Base-by-base conservation (phyloP, 2,797 vertebrate genomes). In the Siniperca obscura region DNA sequence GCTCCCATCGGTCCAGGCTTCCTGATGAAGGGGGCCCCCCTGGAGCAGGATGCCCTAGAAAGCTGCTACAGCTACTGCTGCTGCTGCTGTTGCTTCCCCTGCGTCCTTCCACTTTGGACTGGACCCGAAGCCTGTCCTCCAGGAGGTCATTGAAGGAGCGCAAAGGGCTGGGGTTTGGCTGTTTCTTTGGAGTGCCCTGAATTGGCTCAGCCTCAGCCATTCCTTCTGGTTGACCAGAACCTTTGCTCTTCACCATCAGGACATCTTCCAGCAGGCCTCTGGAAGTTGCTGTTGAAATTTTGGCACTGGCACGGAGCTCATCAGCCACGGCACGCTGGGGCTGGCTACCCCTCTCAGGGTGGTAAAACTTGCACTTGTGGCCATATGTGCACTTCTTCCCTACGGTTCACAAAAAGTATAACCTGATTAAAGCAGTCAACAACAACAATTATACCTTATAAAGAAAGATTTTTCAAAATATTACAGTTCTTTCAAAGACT, bases 381-480 rank as follows among this genome's bases (percentile, higher is more conserved):
- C 98, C 98, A 22, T 99, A 99, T 56, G 98, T 99, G 88, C 98
- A 99, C 93, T 99, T 99, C 91, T 98, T 99, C 34, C 98, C 98
- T 30, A 30, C 8, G 1, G 10, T 40, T 10, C 40, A 40, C 40
- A 40, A 40, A 38, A 48, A 0, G 30, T n/a, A 17, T 9, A 36
- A 25, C 30, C 22, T 25, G 30, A 59, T 57, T 44, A 21, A 71
- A 71, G 38, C n/a, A 59, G 44, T 46, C 44, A 46, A 70, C 30
- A 70, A 27, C 69, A 46, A 46, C 30, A 40, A 11, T 11, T 40
- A 70, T 19, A 25, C n/a, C 9, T 40, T 27, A 55, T 25, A 17
- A 40, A 56, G 22, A 46, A 17, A 46, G n/a, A 56, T 25, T 65
- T 44, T 65, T 25, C 7, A 25, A n/a, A 44, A 65, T 46, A 44